These are phyloP conservation scores for Scrobipalpa atriplicella DNA, from an alignment of 2,888 invertebrate species.

Conservation along the genomic window DNA sequence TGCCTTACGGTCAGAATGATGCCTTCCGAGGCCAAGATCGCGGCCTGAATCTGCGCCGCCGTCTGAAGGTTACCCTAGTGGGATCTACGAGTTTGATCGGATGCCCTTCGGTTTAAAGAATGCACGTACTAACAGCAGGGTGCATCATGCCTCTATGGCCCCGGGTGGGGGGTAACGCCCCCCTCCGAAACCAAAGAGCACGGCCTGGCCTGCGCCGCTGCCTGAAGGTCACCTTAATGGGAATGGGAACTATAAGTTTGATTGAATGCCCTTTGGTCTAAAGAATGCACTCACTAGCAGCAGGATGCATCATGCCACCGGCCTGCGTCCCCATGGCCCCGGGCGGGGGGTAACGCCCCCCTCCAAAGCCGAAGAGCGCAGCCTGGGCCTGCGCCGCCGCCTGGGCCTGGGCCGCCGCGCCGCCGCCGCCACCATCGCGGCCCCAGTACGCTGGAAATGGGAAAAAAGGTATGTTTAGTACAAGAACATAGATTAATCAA, in stretches of 20 bases:
- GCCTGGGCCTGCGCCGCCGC: constrained; percentile 80
- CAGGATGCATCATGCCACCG: constrained; percentile 81
- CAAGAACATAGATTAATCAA: background rate
- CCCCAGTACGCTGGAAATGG: constrained; percentile 90
- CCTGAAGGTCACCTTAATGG: too few relatives aligned
- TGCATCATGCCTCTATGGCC: constrained; percentile 85
- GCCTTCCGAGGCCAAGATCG: too few relatives aligned
- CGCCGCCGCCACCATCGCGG: constrained; percentile 74
- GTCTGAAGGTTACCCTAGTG: too few relatives aligned
- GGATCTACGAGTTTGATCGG: too few relatives aligned
- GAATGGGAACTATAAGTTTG: too few relatives aligned
- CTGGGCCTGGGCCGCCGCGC: constrained; percentile 73
- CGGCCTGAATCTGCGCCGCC: too few relatives aligned
- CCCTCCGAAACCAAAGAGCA: constrained; percentile 74
- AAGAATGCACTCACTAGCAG: constrained; percentile 64
- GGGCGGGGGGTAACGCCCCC: constrained; percentile 83
- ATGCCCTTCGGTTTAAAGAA: background rate
- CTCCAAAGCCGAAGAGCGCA: constrained; percentile 75
- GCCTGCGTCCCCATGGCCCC: constrained; percentile 89
- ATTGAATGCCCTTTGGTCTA: too few relatives aligned
- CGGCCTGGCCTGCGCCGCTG: constrained; percentile 75
- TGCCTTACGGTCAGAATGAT: too few relatives aligned
- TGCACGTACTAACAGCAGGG: constrained; percentile 80
- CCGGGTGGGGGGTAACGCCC: constrained; percentile 66
- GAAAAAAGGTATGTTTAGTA: background rate